Conservation (phyloP, 2,113 vertebrate genomes). For the Centropristis striata region DNA sequence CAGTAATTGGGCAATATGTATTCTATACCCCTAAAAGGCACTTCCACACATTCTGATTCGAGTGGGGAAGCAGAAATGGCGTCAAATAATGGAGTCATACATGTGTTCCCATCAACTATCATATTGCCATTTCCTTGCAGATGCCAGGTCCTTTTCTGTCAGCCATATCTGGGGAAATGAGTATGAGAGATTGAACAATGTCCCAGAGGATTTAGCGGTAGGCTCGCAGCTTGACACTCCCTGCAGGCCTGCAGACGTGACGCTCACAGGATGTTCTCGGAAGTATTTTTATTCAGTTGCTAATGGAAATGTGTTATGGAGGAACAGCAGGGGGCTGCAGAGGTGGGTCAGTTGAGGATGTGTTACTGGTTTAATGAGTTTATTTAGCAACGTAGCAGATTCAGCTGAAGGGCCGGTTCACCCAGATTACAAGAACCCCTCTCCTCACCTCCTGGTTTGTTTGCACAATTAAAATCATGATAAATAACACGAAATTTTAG, state of each 20-base stretch:
- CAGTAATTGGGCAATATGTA: conserved; percentile 57
- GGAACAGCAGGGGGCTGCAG: not conserved
- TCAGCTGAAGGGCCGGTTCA: not conserved
- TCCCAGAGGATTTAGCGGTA: conserved; percentile 29
- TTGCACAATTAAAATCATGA: not conserved
- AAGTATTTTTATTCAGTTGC: conserved; percentile 21
- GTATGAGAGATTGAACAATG: conserved; percentile 25
- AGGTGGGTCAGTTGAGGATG: conserved; percentile 14
- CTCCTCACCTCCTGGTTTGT: not conserved
- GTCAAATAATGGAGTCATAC: conserved; percentile 56
- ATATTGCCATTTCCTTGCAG: conserved; percentile 35
- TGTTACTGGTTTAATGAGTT: conserved; percentile 1
- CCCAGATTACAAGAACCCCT: not conserved
- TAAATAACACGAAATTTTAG: not conserved
- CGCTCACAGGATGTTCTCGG: not conserved
- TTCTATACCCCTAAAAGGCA: conserved; percentile 26
- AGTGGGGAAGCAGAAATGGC: conserved; percentile 28
- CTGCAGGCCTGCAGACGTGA: not conserved
- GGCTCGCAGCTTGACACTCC: conserved; percentile 21
- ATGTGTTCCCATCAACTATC: conserved; percentile 45
- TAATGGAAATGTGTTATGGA: conserved; percentile 42
- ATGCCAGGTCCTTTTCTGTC: conserved; percentile 48
- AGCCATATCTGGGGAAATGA: conserved; percentile 32
- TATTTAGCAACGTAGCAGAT: not conserved
- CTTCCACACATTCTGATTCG: not conserved